phyloP scores from a whole-genome alignment of 1,140 invertebrate genomes.

The Bombus consobrinus region DNA sequence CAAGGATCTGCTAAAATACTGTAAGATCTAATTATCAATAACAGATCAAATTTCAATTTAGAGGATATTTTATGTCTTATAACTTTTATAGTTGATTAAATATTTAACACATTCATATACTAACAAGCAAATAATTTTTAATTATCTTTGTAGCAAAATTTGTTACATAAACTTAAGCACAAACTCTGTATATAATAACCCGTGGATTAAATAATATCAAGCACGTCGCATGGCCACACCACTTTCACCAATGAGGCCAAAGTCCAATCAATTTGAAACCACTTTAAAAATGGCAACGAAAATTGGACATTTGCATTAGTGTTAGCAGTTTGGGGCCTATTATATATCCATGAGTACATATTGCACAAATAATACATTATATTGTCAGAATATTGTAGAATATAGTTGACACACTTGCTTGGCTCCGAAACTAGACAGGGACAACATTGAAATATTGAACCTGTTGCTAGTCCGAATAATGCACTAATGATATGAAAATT shows the following conservation, averaged over 20 bases:
- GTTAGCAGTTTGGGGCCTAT: constrained; percentile 77
- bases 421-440: constrained; percentile 66
- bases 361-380: constrained; percentile 47
- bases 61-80: neutral
- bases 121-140: constrained; percentile 23
- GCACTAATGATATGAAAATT: constrained; percentile 27
- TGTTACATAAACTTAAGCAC: constrained; percentile 50
- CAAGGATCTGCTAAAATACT: constrained; percentile 61
- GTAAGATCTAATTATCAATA: constrained; percentile 37
- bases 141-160: constrained; percentile 28
- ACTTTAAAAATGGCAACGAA: constrained; percentile 73
- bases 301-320: constrained; percentile 81
- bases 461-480: constrained; percentile 66
- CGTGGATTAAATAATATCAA: constrained; percentile 63
- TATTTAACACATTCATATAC: constrained; percentile 10
- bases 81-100: constrained; percentile 7
- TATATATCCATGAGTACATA: constrained; percentile 67
- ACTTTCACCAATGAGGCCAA: constrained; percentile 79
- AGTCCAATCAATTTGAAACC: constrained; percentile 78
- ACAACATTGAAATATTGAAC: constrained; percentile 72
- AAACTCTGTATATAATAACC: constrained; percentile 51
- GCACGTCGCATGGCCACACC: constrained; percentile 75
- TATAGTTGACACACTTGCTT: constrained; percentile 50
- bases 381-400: constrained; percentile 48
- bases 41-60: neutral